Evolutionary conservation across 2,888 invertebrate species (phyloP), one percentile per base, ranked within the genome.

Genomic region (Drosophila kanekoi): DNA sequence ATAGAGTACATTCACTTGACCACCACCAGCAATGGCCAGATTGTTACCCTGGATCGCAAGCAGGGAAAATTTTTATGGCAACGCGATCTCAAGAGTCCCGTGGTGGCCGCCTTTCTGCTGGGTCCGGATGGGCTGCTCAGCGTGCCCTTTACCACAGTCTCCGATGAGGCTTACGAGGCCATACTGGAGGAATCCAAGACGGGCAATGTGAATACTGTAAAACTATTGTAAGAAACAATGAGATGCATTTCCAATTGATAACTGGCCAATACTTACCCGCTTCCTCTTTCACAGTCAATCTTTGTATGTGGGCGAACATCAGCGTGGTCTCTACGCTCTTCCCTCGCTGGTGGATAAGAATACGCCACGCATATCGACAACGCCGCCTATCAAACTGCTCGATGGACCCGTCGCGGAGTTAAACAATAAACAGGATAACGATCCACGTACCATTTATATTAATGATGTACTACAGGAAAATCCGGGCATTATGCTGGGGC

Each of bases 341-440:
- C 97, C 98, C 1, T 97, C 98, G 0, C 93, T 98, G 23, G 98
- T 98, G 1, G 98, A 99, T 93, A 97, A 98, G 86, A 95, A 96
- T 77, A 96, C 97, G 3, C 96, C 97, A 11, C 96, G 97, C 8
- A 96, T 97, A 91, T 94, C 95, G 0, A 94, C 95, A 4, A 94
- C 95, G 3, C 95, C 95, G 84, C 94, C 95, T 41, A 95, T 95
- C 0, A 93, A 96, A 61, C 93, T 97, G 11, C 91, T 97, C 1
- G 96, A 96, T 89, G 97, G 97, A 0, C 97, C 97, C n/a, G 78
- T 90, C 61, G 84, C 87, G 4, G 68, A 91, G 23, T 75, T 89
- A 1, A 89, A 81, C 11, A 77, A 90, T 32, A 65, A 73, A 16
- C 66, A 81, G 14, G 56, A 52, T 0, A 66, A 33, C 8, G 89